phyloP scores from a whole-genome alignment of 2,888 invertebrate species.

The Hydrotaea diabolus region DNA sequence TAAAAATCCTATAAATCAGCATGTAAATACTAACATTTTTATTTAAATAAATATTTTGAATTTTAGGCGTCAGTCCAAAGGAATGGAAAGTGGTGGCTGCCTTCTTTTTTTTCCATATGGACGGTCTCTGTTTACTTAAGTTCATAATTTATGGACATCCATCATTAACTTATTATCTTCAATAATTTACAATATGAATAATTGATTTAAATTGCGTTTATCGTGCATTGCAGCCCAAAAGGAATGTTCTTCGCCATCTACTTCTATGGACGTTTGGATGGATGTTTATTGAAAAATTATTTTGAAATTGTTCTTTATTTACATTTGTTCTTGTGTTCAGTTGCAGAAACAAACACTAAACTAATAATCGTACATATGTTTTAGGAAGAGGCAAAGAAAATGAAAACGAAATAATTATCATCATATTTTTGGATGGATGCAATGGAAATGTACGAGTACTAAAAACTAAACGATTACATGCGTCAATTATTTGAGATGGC shows the following conservation, averaged over 20 bases:
- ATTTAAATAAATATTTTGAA: constrained; percentile 37
- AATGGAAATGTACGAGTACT: constrained; percentile 28
- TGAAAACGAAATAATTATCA: not conserved
- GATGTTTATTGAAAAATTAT: constrained; percentile 48
- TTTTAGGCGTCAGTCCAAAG: not conserved
- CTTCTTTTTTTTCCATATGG: not conserved
- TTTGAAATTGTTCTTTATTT: constrained; percentile 27
- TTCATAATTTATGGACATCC: constrained; percentile 58
- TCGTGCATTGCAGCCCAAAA: constrained; percentile 9
- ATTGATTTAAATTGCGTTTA: constrained; percentile 57
- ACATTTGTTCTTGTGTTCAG: constrained; percentile 12
- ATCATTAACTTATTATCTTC: constrained; percentile 65
- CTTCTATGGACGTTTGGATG: constrained; percentile 19
- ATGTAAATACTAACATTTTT: not conserved
- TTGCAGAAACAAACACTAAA: constrained; percentile 21
- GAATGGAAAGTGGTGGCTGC: not conserved
- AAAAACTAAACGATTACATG: constrained; percentile 50
- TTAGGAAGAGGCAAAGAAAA: not conserved
- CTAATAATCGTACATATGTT: constrained; percentile 5
- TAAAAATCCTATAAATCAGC: not conserved
- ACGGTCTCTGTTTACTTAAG: not conserved
- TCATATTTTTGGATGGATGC: not conserved
- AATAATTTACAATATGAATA: constrained; percentile 38
- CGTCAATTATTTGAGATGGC: constrained; percentile 62
- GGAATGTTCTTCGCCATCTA: not conserved